Conservation (phyloP, 1,140 invertebrate species). For the Luehdorfia chinensis region DNA sequence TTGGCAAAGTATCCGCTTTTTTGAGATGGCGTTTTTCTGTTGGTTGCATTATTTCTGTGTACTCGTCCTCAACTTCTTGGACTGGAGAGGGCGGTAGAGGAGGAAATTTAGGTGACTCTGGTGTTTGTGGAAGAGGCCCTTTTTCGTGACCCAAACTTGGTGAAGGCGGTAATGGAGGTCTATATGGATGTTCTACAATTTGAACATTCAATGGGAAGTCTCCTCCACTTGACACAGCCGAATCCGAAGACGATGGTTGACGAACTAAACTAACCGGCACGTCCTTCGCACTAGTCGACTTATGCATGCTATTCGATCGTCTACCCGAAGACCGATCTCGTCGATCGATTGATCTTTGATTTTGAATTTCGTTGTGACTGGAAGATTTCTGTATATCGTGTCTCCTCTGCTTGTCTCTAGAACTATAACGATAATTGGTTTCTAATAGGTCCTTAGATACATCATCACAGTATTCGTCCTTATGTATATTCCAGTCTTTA, state of each 20-base stretch:
- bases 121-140: slow-evolving; percentile 75
- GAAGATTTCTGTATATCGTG: slow-evolving; percentile 79
- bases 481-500: slow-evolving; percentile 78
- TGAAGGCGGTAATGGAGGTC: slow-evolving; percentile 62
- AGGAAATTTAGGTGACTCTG: slow-evolving; percentile 83
- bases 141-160: slow-evolving; percentile 61
- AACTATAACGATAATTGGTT: slow-evolving; percentile 72
- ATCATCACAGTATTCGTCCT: slow-evolving; percentile 77
- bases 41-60: slow-evolving; percentile 81
- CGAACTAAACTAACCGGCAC: slow-evolving; percentile 78
- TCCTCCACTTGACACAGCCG: slow-evolving; percentile 69
- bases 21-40: slow-evolving; percentile 68
- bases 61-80: slow-evolving; percentile 86
- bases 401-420: slow-evolving; percentile 72
- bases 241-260: slow-evolving; percentile 53
- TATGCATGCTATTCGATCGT: slow-evolving; percentile 80
- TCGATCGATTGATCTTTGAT: slow-evolving; percentile 76
- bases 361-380: slow-evolving; percentile 79
- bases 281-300: slow-evolving; percentile 83
- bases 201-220: slow-evolving; percentile 74
- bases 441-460: slow-evolving; percentile 72
- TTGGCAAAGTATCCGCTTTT: slow-evolving; percentile 77
- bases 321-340: slow-evolving; percentile 73
- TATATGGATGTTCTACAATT: slow-evolving; percentile 73
- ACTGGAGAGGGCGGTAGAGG: slow-evolving; percentile 87